Evolutionary conservation across 2,797 vertebrate genomes (phyloP).

Genomic region (Phalloptychus januarius): DNA sequence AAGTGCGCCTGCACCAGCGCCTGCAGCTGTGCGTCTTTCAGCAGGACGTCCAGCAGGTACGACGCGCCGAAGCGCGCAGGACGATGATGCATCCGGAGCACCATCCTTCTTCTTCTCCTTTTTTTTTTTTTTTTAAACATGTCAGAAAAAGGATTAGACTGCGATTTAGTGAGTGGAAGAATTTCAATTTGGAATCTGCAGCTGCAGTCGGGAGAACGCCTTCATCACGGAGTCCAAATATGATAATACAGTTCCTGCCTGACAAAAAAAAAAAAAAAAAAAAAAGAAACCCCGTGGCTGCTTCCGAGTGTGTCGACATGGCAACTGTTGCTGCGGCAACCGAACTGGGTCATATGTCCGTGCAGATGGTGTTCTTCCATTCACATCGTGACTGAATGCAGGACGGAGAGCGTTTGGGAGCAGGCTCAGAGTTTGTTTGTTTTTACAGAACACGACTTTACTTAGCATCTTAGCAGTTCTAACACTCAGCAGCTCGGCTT

Average conservation of each 20-base stretch:
- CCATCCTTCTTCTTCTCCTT: constrained; percentile 13
- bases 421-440: constrained; percentile 6
- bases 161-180: constrained; percentile 53
- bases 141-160: constrained; percentile 20
- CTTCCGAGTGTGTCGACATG: constrained; percentile 63
- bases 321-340: constrained; percentile 79
- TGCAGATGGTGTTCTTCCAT: constrained; percentile 70
- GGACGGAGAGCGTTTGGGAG: constrained; percentile 32
- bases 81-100: constrained; percentile 9
- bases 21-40: constrained; percentile 92
- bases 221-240: constrained; percentile 7
- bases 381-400: constrained; percentile 38
- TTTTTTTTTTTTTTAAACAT: constrained; percentile 18
- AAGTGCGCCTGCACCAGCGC: constrained; percentile 94
- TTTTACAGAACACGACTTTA: constrained; percentile 9
- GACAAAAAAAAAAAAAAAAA: constrained; percentile 23
- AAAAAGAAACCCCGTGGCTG: constrained; percentile 15
- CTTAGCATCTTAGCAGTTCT: constrained; percentile 25
- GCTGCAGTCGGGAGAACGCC: constrained; percentile 31
- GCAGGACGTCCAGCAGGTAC: constrained; percentile 96
- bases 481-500: constrained; percentile 13
- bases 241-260: constrained; percentile 38
- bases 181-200: constrained; percentile 33
- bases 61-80: not conserved
- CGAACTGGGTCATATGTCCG: constrained; percentile 73